Evolutionary conservation across 2,113 vertebrate species (phyloP), one percentile per base, ranked within the genome.

Genomic region (Oreochromis spilurus): DNA sequence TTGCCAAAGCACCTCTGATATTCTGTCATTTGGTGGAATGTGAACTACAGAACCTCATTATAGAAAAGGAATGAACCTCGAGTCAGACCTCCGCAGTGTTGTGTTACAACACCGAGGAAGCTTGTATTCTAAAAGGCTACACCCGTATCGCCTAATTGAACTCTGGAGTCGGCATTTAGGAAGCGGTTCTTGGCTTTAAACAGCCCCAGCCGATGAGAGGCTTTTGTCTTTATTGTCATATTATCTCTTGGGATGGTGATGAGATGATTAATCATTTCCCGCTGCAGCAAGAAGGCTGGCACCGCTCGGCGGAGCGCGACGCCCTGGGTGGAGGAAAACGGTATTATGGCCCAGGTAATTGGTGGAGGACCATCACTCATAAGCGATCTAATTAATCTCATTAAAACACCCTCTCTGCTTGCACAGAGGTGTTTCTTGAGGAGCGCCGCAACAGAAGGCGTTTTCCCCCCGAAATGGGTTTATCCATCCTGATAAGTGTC

Each of bases 311-410:
- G 16, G 87, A 89, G 88, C 77, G 17, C 16, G 21, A 78, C 75
- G 86, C 89, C 90, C 92, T 84, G 82, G 89, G 91, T 93, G 88
- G 89, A 84, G 88, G 88, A 54, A 89, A 93, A 91, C 77, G 81
- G 86, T 90, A 91, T 95, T 94, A 93, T 84, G 84, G 91, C 92
- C 83, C 92, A 92, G 89, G 95, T 95, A 93, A 95, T 94, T 94
- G 93, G 94, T 94, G 85, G 89, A 93, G 92, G 92, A 90, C 93
- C 93, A 94, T 94, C 94, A 88, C 91, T 95, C 94, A 95, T 91
- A 91, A 94, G 89, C 88, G 78, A 88, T 93, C 90, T 92, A 94
- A 95, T 95, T 95, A 94, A 95, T 96, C 92, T 94, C 86, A 92
- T 95, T 95, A 94, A 94, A 92, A 92, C 87, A 75, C 40, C 82